Conservation (phyloP, 1,140 invertebrate genomes). For the Campoletis sonorensis region DNA sequence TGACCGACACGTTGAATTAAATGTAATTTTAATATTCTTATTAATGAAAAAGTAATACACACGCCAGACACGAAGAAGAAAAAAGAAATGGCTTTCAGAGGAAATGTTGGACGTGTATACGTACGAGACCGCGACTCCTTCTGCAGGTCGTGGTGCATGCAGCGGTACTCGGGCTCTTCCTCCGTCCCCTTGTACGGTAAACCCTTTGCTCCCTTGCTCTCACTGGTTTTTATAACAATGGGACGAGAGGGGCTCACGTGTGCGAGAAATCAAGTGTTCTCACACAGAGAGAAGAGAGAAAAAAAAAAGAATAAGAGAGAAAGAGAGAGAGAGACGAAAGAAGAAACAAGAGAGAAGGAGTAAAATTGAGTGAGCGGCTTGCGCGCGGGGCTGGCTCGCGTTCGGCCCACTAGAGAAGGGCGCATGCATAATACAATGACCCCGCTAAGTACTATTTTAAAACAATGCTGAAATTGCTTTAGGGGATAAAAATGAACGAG, state of each 20-base stretch:
- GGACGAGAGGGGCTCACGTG: constrained; percentile 73
- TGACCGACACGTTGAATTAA: neutral
- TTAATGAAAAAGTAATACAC: constrained; percentile 31
- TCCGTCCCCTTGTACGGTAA: constrained; percentile 19
- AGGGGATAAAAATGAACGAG: constrained; percentile 78
- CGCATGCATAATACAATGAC: constrained; percentile 78
- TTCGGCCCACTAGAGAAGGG: constrained; percentile 59
- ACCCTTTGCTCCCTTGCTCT: constrained; percentile 16
- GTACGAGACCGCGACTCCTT: constrained; percentile 42
- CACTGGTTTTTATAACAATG: constrained; percentile 70
- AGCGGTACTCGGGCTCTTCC: constrained; percentile 4
- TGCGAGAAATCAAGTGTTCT: constrained; percentile 77
- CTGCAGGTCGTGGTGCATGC: constrained; percentile 51
- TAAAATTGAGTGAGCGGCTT: constrained; percentile 13
- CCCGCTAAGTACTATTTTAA: constrained; percentile 78
- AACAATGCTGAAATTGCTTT: constrained; percentile 79
- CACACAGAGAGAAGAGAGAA: constrained; percentile 60
- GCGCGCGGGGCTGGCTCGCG: constrained; percentile 42
- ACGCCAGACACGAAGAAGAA: neutral
- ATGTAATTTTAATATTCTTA: constrained; percentile 1
- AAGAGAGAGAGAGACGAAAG: neutral
- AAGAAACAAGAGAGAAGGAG: neutral
- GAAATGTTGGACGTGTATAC: constrained; percentile 55
- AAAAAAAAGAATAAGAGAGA: neutral
- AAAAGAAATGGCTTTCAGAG: constrained; percentile 72